Evolutionary conservation across 2,797 vertebrate genomes (phyloP).

Genomic region (Harpagifer antarcticus): DNA sequence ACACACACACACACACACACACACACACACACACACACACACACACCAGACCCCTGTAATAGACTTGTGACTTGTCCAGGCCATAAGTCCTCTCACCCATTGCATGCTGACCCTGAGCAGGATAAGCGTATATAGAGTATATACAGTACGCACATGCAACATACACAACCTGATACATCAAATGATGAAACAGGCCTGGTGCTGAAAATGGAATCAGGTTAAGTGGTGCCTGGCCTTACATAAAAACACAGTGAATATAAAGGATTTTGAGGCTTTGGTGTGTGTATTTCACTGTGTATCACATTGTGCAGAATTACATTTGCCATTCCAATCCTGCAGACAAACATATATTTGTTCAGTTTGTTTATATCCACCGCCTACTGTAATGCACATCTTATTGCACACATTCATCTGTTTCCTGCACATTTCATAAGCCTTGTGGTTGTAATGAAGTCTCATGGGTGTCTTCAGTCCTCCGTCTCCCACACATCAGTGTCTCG

Average conservation of each 20-base stretch:
- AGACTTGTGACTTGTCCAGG: slow-evolving; percentile 13
- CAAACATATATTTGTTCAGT: slow-evolving; percentile 3
- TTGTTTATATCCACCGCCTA: slow-evolving; percentile 12
- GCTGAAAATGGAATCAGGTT: slow-evolving; percentile 39
- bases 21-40: slow-evolving; percentile 13
- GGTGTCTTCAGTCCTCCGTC: slow-evolving; percentile 25
- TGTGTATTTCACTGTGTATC: slow-evolving; percentile 1
- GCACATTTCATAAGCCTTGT: not conserved
- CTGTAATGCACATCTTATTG: slow-evolving; percentile 5
- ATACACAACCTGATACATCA: slow-evolving; percentile 2
- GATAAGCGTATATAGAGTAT: slow-evolving; percentile 46
- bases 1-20: not conserved
- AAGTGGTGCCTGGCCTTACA: slow-evolving; percentile 38
- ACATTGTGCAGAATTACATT: not conserved
- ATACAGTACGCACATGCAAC: not conserved
- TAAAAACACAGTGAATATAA: slow-evolving; percentile 15
- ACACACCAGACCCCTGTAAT: slow-evolving; percentile 16
- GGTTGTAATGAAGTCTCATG: not conserved
- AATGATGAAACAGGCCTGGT: slow-evolving; percentile 14
- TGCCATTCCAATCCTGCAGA: not conserved
- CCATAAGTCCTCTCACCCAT: slow-evolving; percentile 37
- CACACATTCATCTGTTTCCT: slow-evolving; percentile 14
- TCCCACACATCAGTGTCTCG: not conserved
- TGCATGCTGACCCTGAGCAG: slow-evolving; percentile 57
- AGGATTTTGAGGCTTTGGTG: slow-evolving; percentile 21